phyloP scores from a whole-genome alignment of 2,113 vertebrate species.

The Notarius lentiginosus region DNA sequence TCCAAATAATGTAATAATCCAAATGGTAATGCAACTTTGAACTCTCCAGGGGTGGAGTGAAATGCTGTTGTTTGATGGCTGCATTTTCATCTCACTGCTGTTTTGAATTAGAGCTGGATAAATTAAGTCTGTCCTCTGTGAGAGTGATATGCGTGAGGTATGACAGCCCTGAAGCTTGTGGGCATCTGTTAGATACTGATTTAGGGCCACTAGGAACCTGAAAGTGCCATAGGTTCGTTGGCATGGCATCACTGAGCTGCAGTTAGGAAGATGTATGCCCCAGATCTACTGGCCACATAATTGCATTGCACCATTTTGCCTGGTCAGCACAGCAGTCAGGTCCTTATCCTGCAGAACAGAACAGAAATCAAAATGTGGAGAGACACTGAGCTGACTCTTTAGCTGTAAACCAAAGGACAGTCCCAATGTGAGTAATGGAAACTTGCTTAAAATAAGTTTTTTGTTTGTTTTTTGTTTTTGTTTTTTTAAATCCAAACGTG shows the following conservation, averaged over 20 bases:
- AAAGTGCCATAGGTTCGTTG: constrained; percentile 60
- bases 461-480: background rate
- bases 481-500: background rate
- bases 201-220: constrained; percentile 31
- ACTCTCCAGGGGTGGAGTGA: constrained; percentile 2
- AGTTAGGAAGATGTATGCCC: constrained; percentile 70
- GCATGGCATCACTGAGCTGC: constrained; percentile 63
- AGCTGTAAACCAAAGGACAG: constrained; percentile 11
- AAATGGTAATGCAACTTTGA: background rate
- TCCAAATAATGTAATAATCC: background rate
- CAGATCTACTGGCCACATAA: constrained; percentile 66
- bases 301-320: constrained; percentile 72
- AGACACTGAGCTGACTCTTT: constrained; percentile 27
- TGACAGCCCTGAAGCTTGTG: constrained; percentile 41
- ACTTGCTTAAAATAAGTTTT: constrained; percentile 10
- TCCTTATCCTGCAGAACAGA: constrained; percentile 52
- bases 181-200: constrained; percentile 45
- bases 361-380: constrained; percentile 60
- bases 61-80: constrained; percentile 35
- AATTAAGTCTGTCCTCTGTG: constrained; percentile 31
- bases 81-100: constrained; percentile 21
- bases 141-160: constrained; percentile 28
- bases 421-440: constrained; percentile 7
- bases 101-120: constrained; percentile 47
- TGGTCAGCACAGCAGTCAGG: constrained; percentile 69